A percentile compares a stretch with the other conserved stretches of the same genome.
Conservation (phyloP, 2,888 invertebrate species). For the Andrena camellia region DNA sequence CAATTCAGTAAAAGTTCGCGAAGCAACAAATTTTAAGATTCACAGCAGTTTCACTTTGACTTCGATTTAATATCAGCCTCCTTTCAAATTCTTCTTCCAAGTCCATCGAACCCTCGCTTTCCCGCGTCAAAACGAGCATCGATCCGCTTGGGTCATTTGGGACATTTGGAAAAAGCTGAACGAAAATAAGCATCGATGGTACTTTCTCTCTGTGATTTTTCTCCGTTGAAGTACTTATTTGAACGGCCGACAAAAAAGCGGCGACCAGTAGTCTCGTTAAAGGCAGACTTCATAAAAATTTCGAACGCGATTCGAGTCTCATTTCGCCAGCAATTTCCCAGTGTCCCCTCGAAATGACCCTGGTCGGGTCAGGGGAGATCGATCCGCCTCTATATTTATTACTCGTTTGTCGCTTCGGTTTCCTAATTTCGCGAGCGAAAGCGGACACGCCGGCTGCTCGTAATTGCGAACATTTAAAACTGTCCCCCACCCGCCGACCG, state of each 20-base stretch:
- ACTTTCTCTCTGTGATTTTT: not conserved
- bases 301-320: not conserved
- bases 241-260: not conserved
- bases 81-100: too few relatives aligned
- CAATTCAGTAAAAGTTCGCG: too few relatives aligned
- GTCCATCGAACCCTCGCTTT: too few relatives aligned
- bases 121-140: too few relatives aligned
- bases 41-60: too few relatives aligned
- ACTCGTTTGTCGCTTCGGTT: slow-evolving; percentile 36
- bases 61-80: too few relatives aligned
- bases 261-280: not conserved
- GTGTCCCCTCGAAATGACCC: not conserved
- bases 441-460: slow-evolving; percentile 4
- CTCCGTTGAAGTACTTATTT: not conserved
- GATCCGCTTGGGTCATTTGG: too few relatives aligned
- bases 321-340: slow-evolving; percentile 2
- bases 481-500: slow-evolving; percentile 25
- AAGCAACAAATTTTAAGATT: too few relatives aligned
- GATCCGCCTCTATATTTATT: slow-evolving; percentile 45
- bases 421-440: slow-evolving; percentile 39
- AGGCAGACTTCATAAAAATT: not conserved
- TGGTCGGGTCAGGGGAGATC: not conserved
- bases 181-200: too few relatives aligned
- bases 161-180: too few relatives aligned
- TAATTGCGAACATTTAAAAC: slow-evolving; percentile 55